Percentiles rank a stretch among this genome's conserved stretches.
phyloP scores from a whole-genome alignment of 2,797 vertebrate genomes.

The Gastrophryne carolinensis region DNA sequence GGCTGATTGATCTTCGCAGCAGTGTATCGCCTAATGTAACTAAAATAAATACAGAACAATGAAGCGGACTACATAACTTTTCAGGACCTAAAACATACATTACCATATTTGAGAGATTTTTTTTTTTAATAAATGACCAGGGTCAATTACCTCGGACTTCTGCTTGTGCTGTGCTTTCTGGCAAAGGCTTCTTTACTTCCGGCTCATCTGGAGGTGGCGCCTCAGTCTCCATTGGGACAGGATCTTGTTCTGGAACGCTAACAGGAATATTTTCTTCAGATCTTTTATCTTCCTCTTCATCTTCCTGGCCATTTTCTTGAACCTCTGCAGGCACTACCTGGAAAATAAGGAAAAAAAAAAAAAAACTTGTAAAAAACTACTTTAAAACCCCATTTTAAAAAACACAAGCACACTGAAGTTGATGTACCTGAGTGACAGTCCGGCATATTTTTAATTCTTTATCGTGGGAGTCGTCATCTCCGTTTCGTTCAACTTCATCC shows the following conservation, averaged over 20 bases:
- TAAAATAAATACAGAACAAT: slow-evolving; percentile 54
- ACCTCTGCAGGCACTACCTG: slow-evolving; percentile 81
- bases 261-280: slow-evolving; percentile 40
- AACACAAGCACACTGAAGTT: neutral
- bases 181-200: slow-evolving; percentile 72
- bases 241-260: slow-evolving; percentile 61
- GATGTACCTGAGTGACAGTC: slow-evolving; percentile 85
- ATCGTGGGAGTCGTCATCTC: slow-evolving; percentile 71
- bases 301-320: slow-evolving; percentile 84
- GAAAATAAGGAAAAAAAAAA: neutral
- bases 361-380: neutral
- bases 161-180: slow-evolving; percentile 62
- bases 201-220: slow-evolving; percentile 67
- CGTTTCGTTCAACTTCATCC: slow-evolving; percentile 78
- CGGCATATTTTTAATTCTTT: slow-evolving; percentile 87
- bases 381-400: neutral
- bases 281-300: slow-evolving; percentile 63
- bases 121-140: neutral
- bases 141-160: neutral
- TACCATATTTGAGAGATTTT: neutral
- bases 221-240: slow-evolving; percentile 68
- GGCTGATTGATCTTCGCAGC: slow-evolving; percentile 87
- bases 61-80: no score
- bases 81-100: neutral
- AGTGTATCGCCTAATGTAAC: slow-evolving; percentile 82